Percentiles rank a stretch among this genome's conserved stretches.
phyloP scores from a whole-genome alignment of 2,797 vertebrate species.

The Zalophus californianus region DNA sequence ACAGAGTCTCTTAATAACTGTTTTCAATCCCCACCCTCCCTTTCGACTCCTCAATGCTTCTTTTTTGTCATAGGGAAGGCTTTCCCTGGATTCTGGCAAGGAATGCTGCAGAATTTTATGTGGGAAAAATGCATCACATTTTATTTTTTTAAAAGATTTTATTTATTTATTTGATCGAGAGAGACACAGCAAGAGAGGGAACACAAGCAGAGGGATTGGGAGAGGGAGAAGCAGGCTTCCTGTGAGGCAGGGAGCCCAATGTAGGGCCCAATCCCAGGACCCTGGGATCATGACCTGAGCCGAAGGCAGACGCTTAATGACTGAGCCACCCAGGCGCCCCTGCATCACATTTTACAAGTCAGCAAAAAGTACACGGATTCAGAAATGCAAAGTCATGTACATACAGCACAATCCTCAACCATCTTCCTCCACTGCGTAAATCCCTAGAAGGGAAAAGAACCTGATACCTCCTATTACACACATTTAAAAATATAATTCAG shows the following conservation, averaged over 20 bases:
- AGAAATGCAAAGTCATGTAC: neutral
- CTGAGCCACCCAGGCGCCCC: no score
- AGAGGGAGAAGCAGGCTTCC: no score
- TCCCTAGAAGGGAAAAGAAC: neutral
- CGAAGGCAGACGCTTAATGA: no score
- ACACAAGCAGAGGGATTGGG: no score
- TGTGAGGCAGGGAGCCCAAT: no score
- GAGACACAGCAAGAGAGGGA: no score
- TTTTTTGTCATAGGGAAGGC: neutral
- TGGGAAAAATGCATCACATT: neutral
- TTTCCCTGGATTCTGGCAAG: slow-evolving; percentile 33
- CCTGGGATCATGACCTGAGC: no score
- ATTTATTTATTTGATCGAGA: no score
- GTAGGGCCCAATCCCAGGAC: no score
- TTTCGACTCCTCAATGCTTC: neutral
- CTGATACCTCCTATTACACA: neutral
- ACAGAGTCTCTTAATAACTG: neutral
- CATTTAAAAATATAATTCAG: neutral
- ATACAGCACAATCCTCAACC: neutral
- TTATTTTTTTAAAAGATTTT: neutral
- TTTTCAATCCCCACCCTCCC: neutral
- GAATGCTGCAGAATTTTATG: neutral
- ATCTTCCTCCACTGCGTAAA: neutral
- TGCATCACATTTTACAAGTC: neutral
- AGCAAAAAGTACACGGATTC: neutral